phyloP scores from a whole-genome alignment of 2,113 vertebrate genomes.

The Cichladusa arquata region DNA sequence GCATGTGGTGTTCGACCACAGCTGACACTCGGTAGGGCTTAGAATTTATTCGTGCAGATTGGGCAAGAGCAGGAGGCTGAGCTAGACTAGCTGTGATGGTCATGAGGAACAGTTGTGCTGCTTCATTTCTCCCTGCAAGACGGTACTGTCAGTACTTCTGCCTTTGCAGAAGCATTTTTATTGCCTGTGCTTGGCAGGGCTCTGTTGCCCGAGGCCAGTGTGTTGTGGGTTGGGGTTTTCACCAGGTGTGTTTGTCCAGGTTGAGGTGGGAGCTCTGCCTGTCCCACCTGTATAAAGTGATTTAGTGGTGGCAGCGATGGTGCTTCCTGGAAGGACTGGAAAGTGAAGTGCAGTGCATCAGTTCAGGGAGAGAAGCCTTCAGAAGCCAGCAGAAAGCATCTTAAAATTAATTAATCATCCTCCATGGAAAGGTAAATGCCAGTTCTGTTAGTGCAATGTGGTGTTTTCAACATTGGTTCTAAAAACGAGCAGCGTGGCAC shows the following conservation, averaged over 20 bases:
- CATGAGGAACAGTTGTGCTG: background rate
- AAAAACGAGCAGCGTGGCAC: background rate
- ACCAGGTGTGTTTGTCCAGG: background rate
- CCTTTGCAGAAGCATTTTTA: background rate
- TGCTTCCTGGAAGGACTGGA: background rate
- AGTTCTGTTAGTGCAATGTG: background rate
- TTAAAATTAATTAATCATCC: background rate
- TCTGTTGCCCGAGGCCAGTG: accelerated
- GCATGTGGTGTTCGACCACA: background rate
- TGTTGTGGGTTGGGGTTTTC: background rate
- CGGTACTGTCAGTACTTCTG: background rate
- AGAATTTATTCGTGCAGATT: background rate
- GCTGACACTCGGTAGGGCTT: background rate
- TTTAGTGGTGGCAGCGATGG: background rate
- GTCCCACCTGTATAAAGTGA: accelerated
- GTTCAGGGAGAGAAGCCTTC: background rate
- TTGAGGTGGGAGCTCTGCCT: background rate
- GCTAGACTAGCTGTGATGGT: background rate
- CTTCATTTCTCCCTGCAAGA: background rate
- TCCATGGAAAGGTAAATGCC: background rate
- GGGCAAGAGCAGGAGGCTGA: background rate
- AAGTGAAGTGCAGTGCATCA: background rate
- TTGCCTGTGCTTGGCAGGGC: background rate
- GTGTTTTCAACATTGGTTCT: background rate
- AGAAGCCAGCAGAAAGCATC: background rate